Conservation (phyloP, 2,888 invertebrate species). For the Drosophila helvetica region DNA sequence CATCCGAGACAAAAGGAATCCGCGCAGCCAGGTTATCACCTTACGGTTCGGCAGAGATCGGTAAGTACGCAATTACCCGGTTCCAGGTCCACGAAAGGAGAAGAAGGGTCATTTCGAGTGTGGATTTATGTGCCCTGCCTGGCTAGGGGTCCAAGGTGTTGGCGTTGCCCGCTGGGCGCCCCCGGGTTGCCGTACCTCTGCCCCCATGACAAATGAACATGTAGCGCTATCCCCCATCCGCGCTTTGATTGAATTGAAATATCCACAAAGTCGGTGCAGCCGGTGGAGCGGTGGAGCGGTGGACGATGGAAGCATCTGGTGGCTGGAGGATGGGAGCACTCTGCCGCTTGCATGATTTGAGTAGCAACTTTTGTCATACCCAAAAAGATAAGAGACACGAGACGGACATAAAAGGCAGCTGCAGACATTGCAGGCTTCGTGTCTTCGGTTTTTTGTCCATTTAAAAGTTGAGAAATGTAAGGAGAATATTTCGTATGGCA, state of each 20-base stretch:
- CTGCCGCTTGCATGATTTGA: conserved; percentile 45
- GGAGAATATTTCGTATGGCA: conserved; percentile 7
- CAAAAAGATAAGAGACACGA: conserved; percentile 49
- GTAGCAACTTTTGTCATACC: conserved; percentile 49
- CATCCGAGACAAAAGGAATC: conserved; percentile 24
- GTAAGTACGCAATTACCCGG: conserved; percentile 47
- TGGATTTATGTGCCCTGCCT: conserved; percentile 39
- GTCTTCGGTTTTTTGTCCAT: conserved; percentile 15
- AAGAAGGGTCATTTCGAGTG: conserved; percentile 40
- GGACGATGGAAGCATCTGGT: background rate
- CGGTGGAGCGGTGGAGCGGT: background rate
- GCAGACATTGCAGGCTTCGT: conserved; percentile 37
- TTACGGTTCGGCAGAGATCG: conserved; percentile 25
- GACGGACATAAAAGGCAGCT: conserved; percentile 46
- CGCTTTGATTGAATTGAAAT: conserved; percentile 43
- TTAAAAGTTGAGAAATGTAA: conserved; percentile 31
- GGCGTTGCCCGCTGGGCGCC: conserved; percentile 50
- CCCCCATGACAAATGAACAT: conserved; percentile 52
- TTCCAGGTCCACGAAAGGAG: conserved; percentile 3
- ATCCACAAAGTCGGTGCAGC: conserved; percentile 3
- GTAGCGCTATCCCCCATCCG: conserved; percentile 29
- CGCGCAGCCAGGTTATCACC: conserved; percentile 35
- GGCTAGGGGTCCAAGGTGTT: conserved; percentile 48
- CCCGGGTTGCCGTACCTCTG: conserved; percentile 7
- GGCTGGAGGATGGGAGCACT: background rate